A percentile compares a stretch with the other conserved stretches of the same genome.
Evolutionary conservation across 2,888 invertebrate species (phyloP).

Genomic region (Steinernema carpocapsae): DNA sequence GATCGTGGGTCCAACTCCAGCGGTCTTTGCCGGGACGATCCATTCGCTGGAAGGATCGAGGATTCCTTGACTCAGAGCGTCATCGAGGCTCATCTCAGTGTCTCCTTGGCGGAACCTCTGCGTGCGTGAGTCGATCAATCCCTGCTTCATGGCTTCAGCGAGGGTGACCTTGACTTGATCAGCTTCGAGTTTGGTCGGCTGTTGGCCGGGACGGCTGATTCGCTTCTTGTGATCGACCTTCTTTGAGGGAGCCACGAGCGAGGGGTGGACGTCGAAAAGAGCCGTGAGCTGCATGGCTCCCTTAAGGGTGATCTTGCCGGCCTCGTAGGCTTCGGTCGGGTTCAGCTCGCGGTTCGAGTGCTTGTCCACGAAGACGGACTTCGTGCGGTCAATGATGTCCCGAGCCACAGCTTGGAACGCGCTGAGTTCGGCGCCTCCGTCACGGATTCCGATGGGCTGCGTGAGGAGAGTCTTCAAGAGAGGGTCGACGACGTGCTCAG

Average conservation of each 20-base stretch:
- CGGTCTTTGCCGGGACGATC: slow-evolving; percentile 65
- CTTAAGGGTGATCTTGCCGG: slow-evolving; percentile 83
- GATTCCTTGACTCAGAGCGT: slow-evolving; percentile 69
- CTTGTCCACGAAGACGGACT: slow-evolving; percentile 73
- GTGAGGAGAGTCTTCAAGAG: slow-evolving; percentile 78
- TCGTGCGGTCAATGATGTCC: slow-evolving; percentile 84
- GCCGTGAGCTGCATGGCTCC: slow-evolving; percentile 86
- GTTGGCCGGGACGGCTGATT: slow-evolving; percentile 77
- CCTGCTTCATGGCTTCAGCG: slow-evolving; percentile 80
- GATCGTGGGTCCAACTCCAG: slow-evolving; percentile 66
- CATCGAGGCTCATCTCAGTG: slow-evolving; percentile 72
- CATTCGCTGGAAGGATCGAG: slow-evolving; percentile 69
- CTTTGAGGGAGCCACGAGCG: slow-evolving; percentile 71
- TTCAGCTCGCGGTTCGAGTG: slow-evolving; percentile 77
- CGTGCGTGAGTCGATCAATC: slow-evolving; percentile 77
- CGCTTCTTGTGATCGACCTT: slow-evolving; percentile 86
- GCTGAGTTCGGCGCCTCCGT: slow-evolving; percentile 78
- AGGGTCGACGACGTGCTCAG: slow-evolving; percentile 70
- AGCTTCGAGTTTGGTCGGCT: slow-evolving; percentile 43
- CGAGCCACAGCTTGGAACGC: slow-evolving; percentile 83
- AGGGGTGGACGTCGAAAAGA: slow-evolving; percentile 78
- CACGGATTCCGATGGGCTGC: slow-evolving; percentile 80
- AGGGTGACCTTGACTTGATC: slow-evolving; percentile 76
- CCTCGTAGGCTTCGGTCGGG: slow-evolving; percentile 81
- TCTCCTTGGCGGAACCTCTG: slow-evolving; percentile 72